Base-by-base conservation (phyloP, 1,140 invertebrate genomes). In the Atopsyche davidsoni region DNA sequence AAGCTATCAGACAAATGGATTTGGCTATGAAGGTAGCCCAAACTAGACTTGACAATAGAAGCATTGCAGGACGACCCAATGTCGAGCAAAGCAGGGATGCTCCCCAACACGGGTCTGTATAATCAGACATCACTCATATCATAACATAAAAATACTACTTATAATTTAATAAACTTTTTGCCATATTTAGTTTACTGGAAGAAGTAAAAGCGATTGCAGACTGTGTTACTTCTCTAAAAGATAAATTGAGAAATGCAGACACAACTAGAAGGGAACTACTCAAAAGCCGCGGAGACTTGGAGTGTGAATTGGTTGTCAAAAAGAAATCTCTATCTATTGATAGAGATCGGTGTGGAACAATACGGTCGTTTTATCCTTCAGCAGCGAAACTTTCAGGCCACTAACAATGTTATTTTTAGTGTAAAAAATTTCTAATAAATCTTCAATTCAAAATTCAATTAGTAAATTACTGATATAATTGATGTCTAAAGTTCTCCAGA, bases 21-120 rank as follows among this genome's bases (percentile, higher is more conserved):
- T 69, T 76, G 6, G 78, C 81, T 2, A 80, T 87, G 77, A 88
- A 88, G 64, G 75, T 86, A 18, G 85, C 84, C 13, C 86, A 89
- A 66, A 88, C 86, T 0, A 76, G 86, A 54, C 69, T 90, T 43
- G 76, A 85, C 59, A 84, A 86, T 58, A 74, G 85, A 50, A 73
- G 78, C 28, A 67, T 70, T 28, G 47, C 40, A 9, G 73, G 74
- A 44, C 69, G 81, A 23, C 81, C 82, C 13, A 72, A 80, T 31
- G 79, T 85, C 6, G 86, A 89, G 66, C 85, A 75, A 58, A 86
- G 84, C 46, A 70, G 83, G 36, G 86, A 89, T 62, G 64, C 67
- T 23, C 71, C 82, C 11, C 84, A 87, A 66, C 73, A 79, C 52
- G 79, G 81, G 67, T 79, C 66, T 59, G 58, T 34, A n/a, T n/a